phyloP scores from a whole-genome alignment of 2,797 vertebrate species.

The Mus caroli region DNA sequence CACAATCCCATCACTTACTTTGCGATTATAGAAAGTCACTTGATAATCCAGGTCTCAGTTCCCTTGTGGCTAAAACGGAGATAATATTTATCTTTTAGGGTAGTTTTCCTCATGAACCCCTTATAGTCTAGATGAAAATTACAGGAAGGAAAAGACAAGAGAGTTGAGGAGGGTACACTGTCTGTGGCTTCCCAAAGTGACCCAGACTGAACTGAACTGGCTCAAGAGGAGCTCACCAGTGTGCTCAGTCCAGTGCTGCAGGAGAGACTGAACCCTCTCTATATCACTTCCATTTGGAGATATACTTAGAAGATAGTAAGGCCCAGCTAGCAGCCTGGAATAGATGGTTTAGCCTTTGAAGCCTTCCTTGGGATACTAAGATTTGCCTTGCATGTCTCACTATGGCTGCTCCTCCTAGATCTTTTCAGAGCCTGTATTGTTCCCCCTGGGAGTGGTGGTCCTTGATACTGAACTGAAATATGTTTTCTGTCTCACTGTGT shows the following conservation, averaged over 20 bases:
- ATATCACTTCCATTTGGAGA: background rate
- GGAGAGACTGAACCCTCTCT: background rate
- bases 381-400: background rate
- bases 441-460: background rate
- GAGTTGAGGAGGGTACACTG: background rate
- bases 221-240: background rate
- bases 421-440: background rate
- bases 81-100: background rate
- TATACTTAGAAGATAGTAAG: background rate
- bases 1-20: background rate
- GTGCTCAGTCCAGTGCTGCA: background rate
- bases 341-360: background rate
- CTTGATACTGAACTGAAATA: background rate
- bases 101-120: background rate
- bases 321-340: background rate
- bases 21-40: background rate
- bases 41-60: background rate
- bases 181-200: background rate
- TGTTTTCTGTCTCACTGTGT: background rate
- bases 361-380: conserved; percentile 30
- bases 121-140: background rate
- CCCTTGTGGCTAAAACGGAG: background rate
- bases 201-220: background rate
- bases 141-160: background rate
- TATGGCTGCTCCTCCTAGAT: background rate